Percentiles rank a stretch among this genome's conserved stretches.
phyloP scores from a whole-genome alignment of 2,113 vertebrate genomes.

The Siphamia tubifer region DNA sequence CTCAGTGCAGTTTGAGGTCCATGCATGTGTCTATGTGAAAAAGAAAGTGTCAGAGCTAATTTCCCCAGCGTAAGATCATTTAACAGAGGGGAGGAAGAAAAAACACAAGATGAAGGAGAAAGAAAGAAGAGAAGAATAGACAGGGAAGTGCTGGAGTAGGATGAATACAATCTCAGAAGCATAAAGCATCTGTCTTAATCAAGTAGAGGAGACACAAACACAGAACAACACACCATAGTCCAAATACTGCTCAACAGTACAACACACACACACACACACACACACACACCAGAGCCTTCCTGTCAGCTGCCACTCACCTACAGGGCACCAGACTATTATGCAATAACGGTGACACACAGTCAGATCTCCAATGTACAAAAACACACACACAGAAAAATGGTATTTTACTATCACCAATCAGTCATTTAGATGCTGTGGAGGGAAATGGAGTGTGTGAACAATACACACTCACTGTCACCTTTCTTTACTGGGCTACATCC shows the following conservation, averaged over 20 bases:
- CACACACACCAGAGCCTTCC: background rate
- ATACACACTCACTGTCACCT: background rate
- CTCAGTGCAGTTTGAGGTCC: constrained; percentile 8
- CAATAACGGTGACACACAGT: constrained; percentile 19
- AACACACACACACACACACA: background rate
- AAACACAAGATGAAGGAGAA: background rate
- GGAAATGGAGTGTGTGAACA: background rate
- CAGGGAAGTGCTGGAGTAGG: constrained; percentile 31
- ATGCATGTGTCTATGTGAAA: background rate
- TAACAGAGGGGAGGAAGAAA: background rate
- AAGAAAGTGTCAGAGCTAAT: constrained; percentile 36
- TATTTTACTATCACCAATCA: background rate
- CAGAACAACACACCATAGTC: background rate
- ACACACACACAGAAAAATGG: constrained; percentile 1
- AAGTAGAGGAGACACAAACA: constrained; percentile 19
- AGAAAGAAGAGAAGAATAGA: constrained; percentile 12
- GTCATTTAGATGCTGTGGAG: background rate
- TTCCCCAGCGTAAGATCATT: constrained; percentile 66
- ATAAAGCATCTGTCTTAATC: constrained; percentile 55
- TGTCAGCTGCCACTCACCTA: constrained; percentile 22
- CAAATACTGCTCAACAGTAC: constrained; percentile 6
- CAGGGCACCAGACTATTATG: background rate
- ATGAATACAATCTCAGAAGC: constrained; percentile 38
- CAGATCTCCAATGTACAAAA: background rate
- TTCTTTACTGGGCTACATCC: background rate